phyloP scores from a whole-genome alignment of 2,113 vertebrate genomes.

The Arvicanthis niloticus region DNA sequence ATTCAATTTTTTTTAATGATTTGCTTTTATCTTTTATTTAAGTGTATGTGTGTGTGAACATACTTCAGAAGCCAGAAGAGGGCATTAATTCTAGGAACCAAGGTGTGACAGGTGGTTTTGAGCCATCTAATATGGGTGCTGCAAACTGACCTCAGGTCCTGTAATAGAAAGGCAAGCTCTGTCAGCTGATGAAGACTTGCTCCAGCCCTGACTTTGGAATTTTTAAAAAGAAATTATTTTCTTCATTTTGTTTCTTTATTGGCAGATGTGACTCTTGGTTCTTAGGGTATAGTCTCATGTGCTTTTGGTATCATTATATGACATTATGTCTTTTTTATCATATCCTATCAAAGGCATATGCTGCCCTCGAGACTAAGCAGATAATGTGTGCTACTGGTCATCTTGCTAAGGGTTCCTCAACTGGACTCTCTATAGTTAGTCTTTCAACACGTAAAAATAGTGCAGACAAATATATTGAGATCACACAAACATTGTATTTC shows the following conservation, averaged over 20 bases:
- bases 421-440: no score
- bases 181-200: neutral
- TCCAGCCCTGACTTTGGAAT: neutral
- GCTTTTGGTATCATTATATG: no score
- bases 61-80: neutral
- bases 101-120: neutral
- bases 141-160: neutral
- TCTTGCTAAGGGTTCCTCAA: no score
- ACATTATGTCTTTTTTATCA: no score
- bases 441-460: no score
- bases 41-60: neutral
- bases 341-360: no score
- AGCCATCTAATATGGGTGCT: neutral
- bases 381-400: no score
- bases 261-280: neutral
- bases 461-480: no score
- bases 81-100: neutral
- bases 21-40: neutral
- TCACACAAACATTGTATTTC: no score
- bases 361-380: no score
- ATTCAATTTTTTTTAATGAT: neutral
- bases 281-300: neutral
- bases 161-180: neutral
- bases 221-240: neutral
- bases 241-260: neutral